phyloP scores from a whole-genome alignment of 2,888 invertebrate genomes.

The Pecten maximus region DNA sequence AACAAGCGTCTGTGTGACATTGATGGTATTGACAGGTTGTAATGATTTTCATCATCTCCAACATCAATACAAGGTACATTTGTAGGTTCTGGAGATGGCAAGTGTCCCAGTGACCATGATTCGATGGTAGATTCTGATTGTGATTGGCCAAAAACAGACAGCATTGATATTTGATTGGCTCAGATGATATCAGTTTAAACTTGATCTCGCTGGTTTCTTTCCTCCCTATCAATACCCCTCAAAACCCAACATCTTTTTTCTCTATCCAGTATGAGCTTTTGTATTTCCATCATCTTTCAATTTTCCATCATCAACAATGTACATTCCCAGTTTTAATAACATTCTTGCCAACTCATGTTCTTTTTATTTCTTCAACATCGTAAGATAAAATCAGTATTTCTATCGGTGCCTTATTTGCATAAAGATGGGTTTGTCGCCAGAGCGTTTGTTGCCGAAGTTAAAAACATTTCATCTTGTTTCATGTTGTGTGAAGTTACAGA shows the following conservation, averaged over 20 bases:
- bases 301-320: neutral
- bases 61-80: too few species aligned
- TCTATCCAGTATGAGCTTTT: too few species aligned
- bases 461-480: constrained; percentile 26
- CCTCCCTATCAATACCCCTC: too few species aligned
- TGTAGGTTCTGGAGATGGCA: neutral
- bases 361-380: neutral
- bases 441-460: neutral
- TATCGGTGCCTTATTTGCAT: neutral
- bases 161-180: too few species aligned
- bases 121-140: too few species aligned
- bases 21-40: neutral
- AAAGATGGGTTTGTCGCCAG: constrained; percentile 9
- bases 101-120: neutral
- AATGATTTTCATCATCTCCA: too few species aligned
- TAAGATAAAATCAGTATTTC: neutral
- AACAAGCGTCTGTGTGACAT: neutral
- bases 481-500: constrained; percentile 14
- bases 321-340: neutral
- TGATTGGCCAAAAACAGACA: too few species aligned
- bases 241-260: too few species aligned
- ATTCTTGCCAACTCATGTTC: neutral
- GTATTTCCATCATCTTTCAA: too few species aligned
- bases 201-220: too few species aligned
- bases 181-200: too few species aligned